Base-by-base conservation (phyloP, 2,888 invertebrate genomes). In the Dusona sp. region DNA sequence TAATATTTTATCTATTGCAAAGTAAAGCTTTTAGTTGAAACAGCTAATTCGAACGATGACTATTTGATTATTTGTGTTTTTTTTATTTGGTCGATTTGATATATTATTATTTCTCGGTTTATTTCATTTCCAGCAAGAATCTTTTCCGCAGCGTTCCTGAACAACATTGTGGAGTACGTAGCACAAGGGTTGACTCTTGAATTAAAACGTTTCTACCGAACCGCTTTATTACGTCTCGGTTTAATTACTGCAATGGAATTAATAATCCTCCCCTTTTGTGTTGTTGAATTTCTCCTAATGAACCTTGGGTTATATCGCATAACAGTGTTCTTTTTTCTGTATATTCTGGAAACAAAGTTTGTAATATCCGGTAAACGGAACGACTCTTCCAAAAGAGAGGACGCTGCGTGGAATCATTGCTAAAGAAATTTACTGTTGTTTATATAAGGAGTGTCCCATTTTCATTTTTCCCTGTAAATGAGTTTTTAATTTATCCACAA, bases 231-330 rank as follows among this genome's bases (percentile, higher is more conserved):
- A 33, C 38, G 42, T 72, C 13, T 45, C 45, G n/a, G 7, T 51
- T 73, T 65, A 45, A 83, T 78, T 72, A 64, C 72, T 38, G 19
- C 33, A 9, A 72, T 65, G 72, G 72, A 42, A 73, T 72, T 65
- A 45, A 78, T 65, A 78, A 83, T 64, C 70, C n/a, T 42, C 7
- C 64, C 72, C 42, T 70, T 22, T 65, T 16, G 72, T 33, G 22
- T 64, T 73, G 51, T 73, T 77, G 42, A 65, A 65, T 78, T 78
- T 83, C 65, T 64, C 64, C 54, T 42, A 77, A 70, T 70, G 61
- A 68, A 38, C 13, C 54, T 67, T 25, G 1, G 25, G 19, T 51
- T 68, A 33, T 67, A 36, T 29, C 75, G 57, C 61, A 42, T 25
- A 73, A 22, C 29, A 70, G 19, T 22, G 36, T 51, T 67, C 1